These are phyloP conservation scores for Tetranychus urticae DNA, from an alignment of 1,140 invertebrate species.

Conservation along the genomic window DNA sequence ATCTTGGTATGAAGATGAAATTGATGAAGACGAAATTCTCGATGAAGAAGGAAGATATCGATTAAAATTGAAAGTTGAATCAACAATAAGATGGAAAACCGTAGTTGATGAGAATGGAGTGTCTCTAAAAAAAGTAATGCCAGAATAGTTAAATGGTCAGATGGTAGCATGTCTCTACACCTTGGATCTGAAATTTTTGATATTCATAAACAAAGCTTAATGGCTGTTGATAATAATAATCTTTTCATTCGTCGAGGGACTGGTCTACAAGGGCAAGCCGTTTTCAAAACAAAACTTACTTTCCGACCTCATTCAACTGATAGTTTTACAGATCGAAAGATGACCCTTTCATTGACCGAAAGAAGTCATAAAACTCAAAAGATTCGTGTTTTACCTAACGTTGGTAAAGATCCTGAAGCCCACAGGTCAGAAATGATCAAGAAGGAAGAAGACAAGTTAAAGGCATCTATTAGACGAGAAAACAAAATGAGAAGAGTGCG, in stretches of 20 bases:
- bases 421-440: too few relatives aligned
- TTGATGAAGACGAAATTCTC: conserved; percentile 91
- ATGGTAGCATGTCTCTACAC: too few relatives aligned
- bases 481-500: conserved; percentile 33
- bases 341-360: conserved; percentile 90
- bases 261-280: too few relatives aligned
- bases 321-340: conserved; percentile 92
- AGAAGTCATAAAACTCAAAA: conserved; percentile 84
- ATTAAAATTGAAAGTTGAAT: conserved; percentile 34
- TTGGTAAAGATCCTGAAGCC: conserved; percentile 17
- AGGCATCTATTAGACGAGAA: conserved; percentile 39
- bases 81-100: conserved; percentile 89
- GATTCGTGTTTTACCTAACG: conserved; percentile 84
- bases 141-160: too few relatives aligned
- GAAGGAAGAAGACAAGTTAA: too few relatives aligned
- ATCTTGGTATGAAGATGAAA: conserved; percentile 91
- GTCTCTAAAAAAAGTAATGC: too few relatives aligned
- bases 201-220: too few relatives aligned
- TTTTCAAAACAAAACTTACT: too few relatives aligned
- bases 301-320: too few relatives aligned
- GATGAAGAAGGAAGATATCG: conserved; percentile 91
- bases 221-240: too few relatives aligned
- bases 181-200: too few relatives aligned
- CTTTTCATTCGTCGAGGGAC: too few relatives aligned
- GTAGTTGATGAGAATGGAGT: conserved; percentile 36